A percentile compares a stretch with the other conserved stretches of the same genome.
These are phyloP conservation scores for Loripinus fragilis DNA, from an alignment of 2,888 invertebrate genomes.

Conservation along the genomic window DNA sequence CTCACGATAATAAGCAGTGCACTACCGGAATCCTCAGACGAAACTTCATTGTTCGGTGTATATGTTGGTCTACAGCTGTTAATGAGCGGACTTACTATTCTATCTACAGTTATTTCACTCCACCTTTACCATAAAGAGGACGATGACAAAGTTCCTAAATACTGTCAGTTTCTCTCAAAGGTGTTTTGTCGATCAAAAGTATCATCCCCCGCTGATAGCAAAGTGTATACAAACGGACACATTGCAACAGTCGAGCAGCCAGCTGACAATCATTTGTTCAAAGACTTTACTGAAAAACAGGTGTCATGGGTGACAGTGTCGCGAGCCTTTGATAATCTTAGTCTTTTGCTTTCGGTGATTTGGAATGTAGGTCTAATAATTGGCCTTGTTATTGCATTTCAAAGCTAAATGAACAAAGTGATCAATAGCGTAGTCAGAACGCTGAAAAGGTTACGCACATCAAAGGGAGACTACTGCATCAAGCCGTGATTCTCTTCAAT, in stretches of 20 bases:
- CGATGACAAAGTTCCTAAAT: neutral
- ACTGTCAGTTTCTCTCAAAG: neutral
- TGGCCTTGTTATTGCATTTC: constrained; percentile 2
- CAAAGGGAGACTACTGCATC: too few species aligned
- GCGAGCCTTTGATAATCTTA: neutral
- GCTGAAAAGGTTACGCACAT: too few species aligned
- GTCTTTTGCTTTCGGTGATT: neutral
- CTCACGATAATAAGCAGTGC: constrained; percentile 58
- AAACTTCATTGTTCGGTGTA: constrained; percentile 52
- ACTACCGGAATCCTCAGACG: constrained; percentile 61
- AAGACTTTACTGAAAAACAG: neutral
- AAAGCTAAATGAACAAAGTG: neutral
- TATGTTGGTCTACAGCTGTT: constrained; percentile 60
- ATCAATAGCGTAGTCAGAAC: too few species aligned
- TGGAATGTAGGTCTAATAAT: neutral
- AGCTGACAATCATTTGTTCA: neutral
- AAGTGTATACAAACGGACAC: neutral
- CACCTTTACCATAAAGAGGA: constrained; percentile 37
- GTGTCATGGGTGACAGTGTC: neutral
- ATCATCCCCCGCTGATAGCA: neutral
- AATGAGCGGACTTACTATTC: constrained; percentile 54
- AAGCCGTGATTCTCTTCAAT: too few species aligned
- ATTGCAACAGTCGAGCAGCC: neutral
- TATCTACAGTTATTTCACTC: constrained; percentile 51
- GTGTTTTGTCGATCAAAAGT: neutral